Percentiles rank a stretch among this genome's conserved stretches.
Conservation (phyloP, 2,113 vertebrate species). For the Benitochromis conjunctus region DNA sequence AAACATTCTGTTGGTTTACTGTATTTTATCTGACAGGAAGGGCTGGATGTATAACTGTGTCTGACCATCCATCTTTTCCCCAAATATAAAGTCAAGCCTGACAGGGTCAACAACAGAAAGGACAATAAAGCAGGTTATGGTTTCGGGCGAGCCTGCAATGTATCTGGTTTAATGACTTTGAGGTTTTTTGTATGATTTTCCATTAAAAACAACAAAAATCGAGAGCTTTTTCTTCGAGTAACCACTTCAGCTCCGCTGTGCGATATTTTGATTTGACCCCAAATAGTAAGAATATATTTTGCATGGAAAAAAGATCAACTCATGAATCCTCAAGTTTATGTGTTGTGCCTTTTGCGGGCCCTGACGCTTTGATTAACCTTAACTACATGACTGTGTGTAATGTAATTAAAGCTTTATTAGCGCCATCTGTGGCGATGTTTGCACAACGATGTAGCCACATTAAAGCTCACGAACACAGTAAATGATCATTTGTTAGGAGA, state of each 20-base stretch:
- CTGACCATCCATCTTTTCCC: neutral
- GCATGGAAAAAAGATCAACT: neutral
- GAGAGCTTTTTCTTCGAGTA: neutral
- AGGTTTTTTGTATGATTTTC: rapidly evolving
- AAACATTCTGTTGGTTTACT: neutral
- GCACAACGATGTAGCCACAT: neutral
- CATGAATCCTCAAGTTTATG: neutral
- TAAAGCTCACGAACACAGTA: neutral
- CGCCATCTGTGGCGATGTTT: neutral
- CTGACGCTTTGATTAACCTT: neutral
- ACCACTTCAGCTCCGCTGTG: neutral
- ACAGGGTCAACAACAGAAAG: neutral
- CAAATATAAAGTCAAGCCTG: neutral
- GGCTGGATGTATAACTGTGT: neutral
- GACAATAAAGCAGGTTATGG: neutral
- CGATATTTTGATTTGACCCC: neutral
- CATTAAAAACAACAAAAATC: neutral
- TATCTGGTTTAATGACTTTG: neutral
- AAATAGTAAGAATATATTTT: neutral
- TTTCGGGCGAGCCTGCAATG: neutral
- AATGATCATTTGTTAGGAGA: neutral
- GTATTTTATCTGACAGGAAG: neutral
- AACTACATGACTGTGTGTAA: neutral
- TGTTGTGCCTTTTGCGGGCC: neutral
- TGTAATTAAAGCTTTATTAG: neutral